phyloP scores from a whole-genome alignment of 1,140 invertebrate species.

The Onthophagus taurus region DNA sequence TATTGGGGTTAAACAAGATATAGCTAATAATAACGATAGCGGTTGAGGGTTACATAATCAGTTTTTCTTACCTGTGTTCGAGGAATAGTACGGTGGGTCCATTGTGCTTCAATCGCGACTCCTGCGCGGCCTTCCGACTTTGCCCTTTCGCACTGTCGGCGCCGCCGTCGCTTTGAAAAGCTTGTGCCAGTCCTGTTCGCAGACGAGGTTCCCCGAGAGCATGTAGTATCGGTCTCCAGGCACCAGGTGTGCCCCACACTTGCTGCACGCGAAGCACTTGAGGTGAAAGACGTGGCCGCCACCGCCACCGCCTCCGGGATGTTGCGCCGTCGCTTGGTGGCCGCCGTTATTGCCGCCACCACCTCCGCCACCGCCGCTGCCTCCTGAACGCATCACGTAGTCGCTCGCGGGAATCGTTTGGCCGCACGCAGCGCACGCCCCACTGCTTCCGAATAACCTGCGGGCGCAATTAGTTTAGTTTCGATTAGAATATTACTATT shows the following conservation, averaged over 20 bases:
- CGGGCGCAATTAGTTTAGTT: conserved; percentile 21
- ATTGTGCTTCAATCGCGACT: conserved; percentile 58
- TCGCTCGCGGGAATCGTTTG: conserved; percentile 85
- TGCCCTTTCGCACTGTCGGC: conserved; percentile 69
- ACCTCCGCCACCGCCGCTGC: too few relatives aligned
- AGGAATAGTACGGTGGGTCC: too few relatives aligned
- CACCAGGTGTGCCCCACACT: conserved; percentile 75
- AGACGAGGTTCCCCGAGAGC: conserved; percentile 72
- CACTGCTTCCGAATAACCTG: conserved; percentile 82
- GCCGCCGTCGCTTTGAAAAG: conserved; percentile 63
- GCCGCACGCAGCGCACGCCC: conserved; percentile 78
- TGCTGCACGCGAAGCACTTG: conserved; percentile 89
- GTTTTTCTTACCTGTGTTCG: too few relatives aligned
- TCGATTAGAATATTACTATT: conserved; percentile 20
- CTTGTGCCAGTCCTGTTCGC: conserved; percentile 90
- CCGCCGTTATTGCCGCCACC: too few relatives aligned
- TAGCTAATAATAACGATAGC: too few relatives aligned
- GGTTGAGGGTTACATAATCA: too few relatives aligned
- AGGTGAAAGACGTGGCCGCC: conserved; percentile 74
- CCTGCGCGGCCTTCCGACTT: conserved; percentile 56
- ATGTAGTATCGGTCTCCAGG: conserved; percentile 86
- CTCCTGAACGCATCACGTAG: conserved; percentile 76
- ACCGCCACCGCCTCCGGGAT: too few relatives aligned
- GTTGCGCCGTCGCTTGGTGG: too few relatives aligned
- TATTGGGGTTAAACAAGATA: too few relatives aligned